Evolutionary conservation across 2,113 vertebrate genomes (phyloP).

Genomic region (Tragelaphus scriptus): DNA sequence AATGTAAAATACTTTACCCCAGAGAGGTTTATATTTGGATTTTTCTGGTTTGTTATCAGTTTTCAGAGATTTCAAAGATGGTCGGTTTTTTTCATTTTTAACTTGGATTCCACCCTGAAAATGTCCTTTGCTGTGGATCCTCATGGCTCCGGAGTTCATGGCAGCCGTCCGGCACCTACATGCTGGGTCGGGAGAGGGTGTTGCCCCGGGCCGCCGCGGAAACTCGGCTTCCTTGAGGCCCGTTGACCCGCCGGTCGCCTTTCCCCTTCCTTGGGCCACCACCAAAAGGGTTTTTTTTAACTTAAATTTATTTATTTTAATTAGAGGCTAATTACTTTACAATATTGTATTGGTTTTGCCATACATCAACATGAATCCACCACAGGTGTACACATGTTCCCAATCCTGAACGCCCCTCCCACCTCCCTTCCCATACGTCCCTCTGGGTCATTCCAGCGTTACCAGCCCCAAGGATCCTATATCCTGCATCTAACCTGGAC

Average conservation of each 20-base stretch:
- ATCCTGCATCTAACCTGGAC: too few species aligned
- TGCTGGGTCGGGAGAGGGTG: constrained; percentile 6
- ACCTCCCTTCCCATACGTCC: too few species aligned
- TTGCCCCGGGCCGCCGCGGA: neutral
- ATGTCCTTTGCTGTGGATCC: constrained; percentile 67
- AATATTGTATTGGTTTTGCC: too few species aligned
- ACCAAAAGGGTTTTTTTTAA: neutral
- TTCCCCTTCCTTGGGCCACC: neutral
- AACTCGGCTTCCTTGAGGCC: neutral
- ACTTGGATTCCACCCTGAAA: constrained; percentile 77
- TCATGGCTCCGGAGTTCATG: constrained; percentile 83
- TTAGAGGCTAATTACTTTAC: too few species aligned
- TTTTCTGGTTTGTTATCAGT: constrained; percentile 75
- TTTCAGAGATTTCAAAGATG: constrained; percentile 75
- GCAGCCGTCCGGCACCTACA: constrained; percentile 64
- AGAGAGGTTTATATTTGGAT: constrained; percentile 85
- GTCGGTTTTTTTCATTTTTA: constrained; percentile 76
- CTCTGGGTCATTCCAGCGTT: too few species aligned
- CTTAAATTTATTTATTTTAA: too few species aligned
- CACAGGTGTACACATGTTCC: too few species aligned
- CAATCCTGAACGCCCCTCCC: too few species aligned
- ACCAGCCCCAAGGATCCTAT: too few species aligned
- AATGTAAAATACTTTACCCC: constrained; percentile 94
- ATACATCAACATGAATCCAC: too few species aligned
- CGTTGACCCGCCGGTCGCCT: accelerated